These are phyloP conservation scores for Nilaparvata lugens DNA, from an alignment of 1,140 invertebrate species.

Conservation along the genomic window DNA sequence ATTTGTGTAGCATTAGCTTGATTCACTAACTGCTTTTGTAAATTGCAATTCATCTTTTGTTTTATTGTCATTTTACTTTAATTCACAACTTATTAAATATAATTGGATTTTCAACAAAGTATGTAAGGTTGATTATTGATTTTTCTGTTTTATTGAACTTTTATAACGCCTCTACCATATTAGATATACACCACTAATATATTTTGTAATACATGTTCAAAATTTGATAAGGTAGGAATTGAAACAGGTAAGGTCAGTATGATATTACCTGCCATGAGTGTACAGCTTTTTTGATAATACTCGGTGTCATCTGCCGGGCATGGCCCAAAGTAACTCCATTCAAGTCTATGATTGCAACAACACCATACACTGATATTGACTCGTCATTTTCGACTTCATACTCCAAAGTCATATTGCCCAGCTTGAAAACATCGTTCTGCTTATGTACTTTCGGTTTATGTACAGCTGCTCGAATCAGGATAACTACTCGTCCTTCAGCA, in stretches of 20 bases:
- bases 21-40: too few relatives aligned
- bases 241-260: neutral
- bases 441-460: conserved; percentile 46
- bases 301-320: conserved; percentile 46
- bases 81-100: too few relatives aligned
- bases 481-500: conserved; percentile 39
- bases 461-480: conserved; percentile 44
- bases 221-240: too few relatives aligned
- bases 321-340: conserved; percentile 45
- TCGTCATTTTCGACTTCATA: conserved; percentile 40
- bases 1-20: too few relatives aligned
- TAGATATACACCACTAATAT: too few relatives aligned
- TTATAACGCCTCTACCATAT: too few relatives aligned
- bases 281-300: conserved; percentile 46
- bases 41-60: too few relatives aligned
- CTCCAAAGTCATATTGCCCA: conserved; percentile 39
- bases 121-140: too few relatives aligned
- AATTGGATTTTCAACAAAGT: too few relatives aligned
- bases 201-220: too few relatives aligned
- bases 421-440: conserved; percentile 49
- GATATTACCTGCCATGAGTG: conserved; percentile 47
- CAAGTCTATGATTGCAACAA: conserved; percentile 51
- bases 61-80: too few relatives aligned
- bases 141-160: too few relatives aligned
- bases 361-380: conserved; percentile 44